Evolutionary conservation across 1,140 invertebrate genomes (phyloP).

Genomic region (Eubasilissa regina): DNA sequence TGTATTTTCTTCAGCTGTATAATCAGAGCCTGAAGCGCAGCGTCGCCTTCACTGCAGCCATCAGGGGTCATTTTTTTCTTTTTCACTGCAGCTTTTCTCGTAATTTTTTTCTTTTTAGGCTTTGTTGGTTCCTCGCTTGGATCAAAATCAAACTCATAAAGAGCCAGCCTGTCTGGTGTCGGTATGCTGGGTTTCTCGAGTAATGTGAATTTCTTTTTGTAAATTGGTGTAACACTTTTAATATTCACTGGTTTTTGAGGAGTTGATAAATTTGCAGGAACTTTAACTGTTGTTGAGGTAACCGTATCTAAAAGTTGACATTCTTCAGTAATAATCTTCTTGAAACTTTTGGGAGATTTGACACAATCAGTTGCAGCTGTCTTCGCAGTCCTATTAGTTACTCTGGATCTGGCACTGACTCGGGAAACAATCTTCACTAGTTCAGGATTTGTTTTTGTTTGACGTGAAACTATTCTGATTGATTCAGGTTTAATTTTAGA

Average conservation of each 20-base stretch:
- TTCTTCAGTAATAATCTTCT: background rate
- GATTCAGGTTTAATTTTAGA: background rate
- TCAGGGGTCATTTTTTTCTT: constrained; percentile 41
- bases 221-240: constrained; percentile 49
- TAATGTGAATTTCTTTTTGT: constrained; percentile 46
- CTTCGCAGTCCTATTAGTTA: background rate
- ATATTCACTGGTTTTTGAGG: background rate
- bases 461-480: background rate
- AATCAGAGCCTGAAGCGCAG: constrained; percentile 47
- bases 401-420: constrained; percentile 11
- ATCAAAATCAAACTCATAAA: constrained; percentile 57
- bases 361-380: background rate
- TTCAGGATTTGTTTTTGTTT: background rate
- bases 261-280: background rate
- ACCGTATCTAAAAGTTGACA: background rate
- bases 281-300: background rate
- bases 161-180: constrained; percentile 39
- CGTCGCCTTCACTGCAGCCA: constrained; percentile 14
- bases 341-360: background rate
- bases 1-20: constrained; percentile 57
- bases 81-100: constrained; percentile 3
- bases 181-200: constrained; percentile 30
- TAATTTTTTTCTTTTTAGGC: constrained; percentile 49
- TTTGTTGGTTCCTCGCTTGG: constrained; percentile 47
- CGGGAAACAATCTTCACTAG: background rate